Evolutionary conservation across 2,888 invertebrate genomes (phyloP), one percentile per base, ranked within the genome.

Genomic region (Frankliniella intonsa): DNA sequence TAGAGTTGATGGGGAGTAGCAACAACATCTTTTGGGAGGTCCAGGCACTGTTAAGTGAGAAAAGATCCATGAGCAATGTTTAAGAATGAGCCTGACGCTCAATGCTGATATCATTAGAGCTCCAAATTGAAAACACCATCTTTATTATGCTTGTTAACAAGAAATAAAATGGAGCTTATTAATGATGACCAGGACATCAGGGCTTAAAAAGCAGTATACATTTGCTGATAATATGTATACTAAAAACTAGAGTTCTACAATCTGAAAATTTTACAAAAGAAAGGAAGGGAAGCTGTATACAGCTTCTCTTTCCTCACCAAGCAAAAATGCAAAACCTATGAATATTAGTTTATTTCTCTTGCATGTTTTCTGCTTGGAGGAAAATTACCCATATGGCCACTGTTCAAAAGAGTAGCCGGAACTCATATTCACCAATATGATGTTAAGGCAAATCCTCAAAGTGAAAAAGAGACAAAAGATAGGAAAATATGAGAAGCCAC

Each of bases 21-120:
- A 88, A 94, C 94, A 84, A 99, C 97, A 87, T 96, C 95, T 89
- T 95, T 95, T 81, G n/a, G 99, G 99, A 89, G 97, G 95, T 85
- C 98, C 98, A 86, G 99, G 99, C 91, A 99, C 99, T 99, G 93
- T 89, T 90, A 90, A 88, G 86, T 86, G 86, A 87, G n/a, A 69
- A 22, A 69, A 69, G 25, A 22, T 2, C n/a, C 83, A 81, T 84
- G 82, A 62, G 22, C 85, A 85, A 84, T 82, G 80, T 82, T 82
- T 82, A 65, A 82, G 81, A 14, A 25, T 22, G 27, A 80, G 50
- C 80, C 83, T 82, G 69, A 69, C 22, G 22, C 69, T 22, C 82
- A 80, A 83, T 19, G 62, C 55, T 82, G 76, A 22, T 27, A 80
- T 69, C 82, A 81, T 82, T 62, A 82, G 50, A 82, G 25, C 19